Conservation (phyloP, 2,113 vertebrate genomes). For the Nicator chloris region DNA sequence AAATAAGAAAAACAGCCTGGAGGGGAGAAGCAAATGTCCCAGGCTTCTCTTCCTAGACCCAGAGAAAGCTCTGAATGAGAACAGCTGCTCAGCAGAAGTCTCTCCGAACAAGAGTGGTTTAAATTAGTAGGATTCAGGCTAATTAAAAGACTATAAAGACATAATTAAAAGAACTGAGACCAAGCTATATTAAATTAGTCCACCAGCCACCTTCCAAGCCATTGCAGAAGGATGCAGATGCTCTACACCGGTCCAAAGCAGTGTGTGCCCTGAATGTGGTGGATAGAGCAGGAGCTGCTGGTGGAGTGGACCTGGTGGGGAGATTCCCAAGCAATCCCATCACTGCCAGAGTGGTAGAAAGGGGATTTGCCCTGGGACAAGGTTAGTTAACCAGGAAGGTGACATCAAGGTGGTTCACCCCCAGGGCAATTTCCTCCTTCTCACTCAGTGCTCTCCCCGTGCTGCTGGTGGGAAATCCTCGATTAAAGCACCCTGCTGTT, state of each 20-base stretch:
- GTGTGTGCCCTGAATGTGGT: neutral
- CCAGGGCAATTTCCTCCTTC: neutral
- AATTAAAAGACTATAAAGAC: conserved; percentile 69
- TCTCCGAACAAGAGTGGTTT: conserved; percentile 30
- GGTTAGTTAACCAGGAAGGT: neutral
- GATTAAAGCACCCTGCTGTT: neutral
- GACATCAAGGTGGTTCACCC: neutral
- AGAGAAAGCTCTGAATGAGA: conserved; percentile 37
- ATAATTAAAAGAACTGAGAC: conserved; percentile 62
- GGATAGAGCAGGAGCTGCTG: neutral
- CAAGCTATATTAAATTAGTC: conserved; percentile 51
- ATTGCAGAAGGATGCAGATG: neutral
- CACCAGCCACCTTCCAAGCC: neutral
- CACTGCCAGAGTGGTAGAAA: neutral
- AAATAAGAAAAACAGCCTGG: conserved; percentile 53
- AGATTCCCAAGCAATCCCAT: neutral
- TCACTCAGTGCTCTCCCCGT: neutral
- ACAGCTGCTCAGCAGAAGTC: conserved; percentile 64
- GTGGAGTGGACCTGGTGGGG: neutral
- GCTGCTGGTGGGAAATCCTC: neutral
- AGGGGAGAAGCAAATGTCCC: conserved; percentile 29
- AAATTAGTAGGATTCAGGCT: conserved; percentile 64
- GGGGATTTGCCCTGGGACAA: neutral
- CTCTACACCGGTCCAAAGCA: neutral
- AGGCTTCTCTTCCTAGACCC: conserved; percentile 2